Percentiles rank a stretch among this genome's conserved stretches.
These are phyloP conservation scores for Volucella bombylans DNA, from an alignment of 2,888 invertebrate genomes.

Conservation along the genomic window DNA sequence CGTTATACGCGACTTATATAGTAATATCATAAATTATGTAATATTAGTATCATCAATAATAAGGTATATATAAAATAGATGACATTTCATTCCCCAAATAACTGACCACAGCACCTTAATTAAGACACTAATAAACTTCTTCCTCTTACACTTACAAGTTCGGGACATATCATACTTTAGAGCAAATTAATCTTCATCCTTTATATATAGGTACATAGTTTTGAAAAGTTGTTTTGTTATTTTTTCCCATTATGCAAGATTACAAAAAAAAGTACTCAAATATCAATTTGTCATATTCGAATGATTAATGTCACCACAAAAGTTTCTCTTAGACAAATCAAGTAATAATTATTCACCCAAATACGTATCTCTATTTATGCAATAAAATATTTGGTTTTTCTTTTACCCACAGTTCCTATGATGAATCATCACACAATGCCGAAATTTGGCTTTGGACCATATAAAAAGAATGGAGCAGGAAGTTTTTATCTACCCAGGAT, in stretches of 20 bases:
- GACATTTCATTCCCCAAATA: no score
- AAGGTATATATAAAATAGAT: no score
- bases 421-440: conserved; percentile 92
- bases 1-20: no score
- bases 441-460: conserved; percentile 86
- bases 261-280: conserved; percentile 35
- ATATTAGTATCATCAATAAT: no score
- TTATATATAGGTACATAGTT: conserved; percentile 39
- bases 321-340: conserved; percentile 58
- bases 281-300: conserved; percentile 68
- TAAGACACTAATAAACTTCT: no score
- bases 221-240: conserved; percentile 25
- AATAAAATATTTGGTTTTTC: conserved; percentile 49
- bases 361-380: conserved; percentile 50
- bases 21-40: no score
- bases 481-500: conserved; percentile 88
- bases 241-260: conserved; percentile 11
- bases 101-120: no score
- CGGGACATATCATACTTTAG: no score
- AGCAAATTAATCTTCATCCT: conserved; percentile 27
- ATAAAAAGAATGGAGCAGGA: conserved; percentile 84
- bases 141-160: no score
- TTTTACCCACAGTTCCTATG: conserved; percentile 86
- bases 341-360: conserved; percentile 67
- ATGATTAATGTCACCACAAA: conserved; percentile 64